phyloP scores from a whole-genome alignment of 2,888 invertebrate species.

The Dynastes maya region DNA sequence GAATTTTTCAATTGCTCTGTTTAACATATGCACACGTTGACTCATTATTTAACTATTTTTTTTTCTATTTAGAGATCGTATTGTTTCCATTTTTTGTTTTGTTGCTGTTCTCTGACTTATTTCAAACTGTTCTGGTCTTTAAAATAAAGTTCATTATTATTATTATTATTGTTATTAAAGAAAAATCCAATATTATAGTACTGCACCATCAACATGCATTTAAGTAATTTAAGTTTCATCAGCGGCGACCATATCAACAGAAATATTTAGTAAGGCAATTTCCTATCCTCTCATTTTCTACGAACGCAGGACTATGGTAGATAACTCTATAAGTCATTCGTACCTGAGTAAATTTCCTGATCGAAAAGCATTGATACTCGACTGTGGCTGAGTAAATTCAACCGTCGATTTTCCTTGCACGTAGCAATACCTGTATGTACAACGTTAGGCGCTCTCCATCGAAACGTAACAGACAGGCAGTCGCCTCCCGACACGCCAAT shows the following conservation, averaged over 20 bases:
- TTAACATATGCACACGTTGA: too few relatives aligned
- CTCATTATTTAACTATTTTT: too few relatives aligned
- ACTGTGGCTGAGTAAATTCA: slow-evolving; percentile 9
- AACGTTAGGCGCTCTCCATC: slow-evolving; percentile 3
- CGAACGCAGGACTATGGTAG: not conserved
- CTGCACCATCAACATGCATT: too few relatives aligned
- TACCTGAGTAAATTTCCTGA: slow-evolving; percentile 43
- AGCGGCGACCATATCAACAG: not conserved
- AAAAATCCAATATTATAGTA: too few relatives aligned
- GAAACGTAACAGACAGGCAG: slow-evolving; percentile 45
- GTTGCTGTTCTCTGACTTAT: too few relatives aligned
- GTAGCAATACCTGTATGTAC: slow-evolving; percentile 3
- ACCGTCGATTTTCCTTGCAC: slow-evolving; percentile 38
- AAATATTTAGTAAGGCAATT: slow-evolving; percentile 38
- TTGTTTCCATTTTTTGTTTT: too few relatives aligned
- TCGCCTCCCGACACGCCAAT: slow-evolving; percentile 54
- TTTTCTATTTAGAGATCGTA: too few relatives aligned
- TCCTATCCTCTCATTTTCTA: slow-evolving; percentile 17
- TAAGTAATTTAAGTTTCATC: too few relatives aligned
- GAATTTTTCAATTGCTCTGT: too few relatives aligned
- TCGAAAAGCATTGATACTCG: slow-evolving; percentile 21
- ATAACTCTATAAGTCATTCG: slow-evolving; percentile 40
- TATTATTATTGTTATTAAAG: too few relatives aligned
- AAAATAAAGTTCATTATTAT: too few relatives aligned
- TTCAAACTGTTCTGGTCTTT: too few relatives aligned